Evolutionary conservation across 2,888 invertebrate species (phyloP), one percentile per base, ranked within the genome.

Genomic region (Melangyna quadrimaculata): DNA sequence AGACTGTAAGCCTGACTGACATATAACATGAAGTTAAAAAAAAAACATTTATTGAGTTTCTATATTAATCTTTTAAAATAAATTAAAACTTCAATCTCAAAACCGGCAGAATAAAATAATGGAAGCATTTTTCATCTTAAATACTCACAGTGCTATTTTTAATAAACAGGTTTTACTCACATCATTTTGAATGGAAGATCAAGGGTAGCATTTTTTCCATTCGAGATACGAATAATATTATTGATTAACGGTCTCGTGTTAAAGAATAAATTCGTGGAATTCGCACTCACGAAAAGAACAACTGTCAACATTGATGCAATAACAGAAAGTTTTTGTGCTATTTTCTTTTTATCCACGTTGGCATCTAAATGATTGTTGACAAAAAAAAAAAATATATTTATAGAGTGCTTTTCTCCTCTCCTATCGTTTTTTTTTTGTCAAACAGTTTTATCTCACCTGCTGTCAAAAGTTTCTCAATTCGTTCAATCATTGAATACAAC

Each of bases 141-240:
- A n/a, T n/a, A n/a, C n/a, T n/a, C n/a, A n/a, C n/a, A n/a, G n/a
- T n/a, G n/a, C n/a, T n/a, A n/a, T n/a, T n/a, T n/a, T n/a, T n/a
- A n/a, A n/a, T n/a, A n/a, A n/a, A n/a, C n/a, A n/a, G n/a, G n/a
- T n/a, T 43, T 3, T 32, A 90, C 91, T 90, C 86, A 92, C 91
- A 88, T 77, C 69, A 90, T 88, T 37, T 89, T 90, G 40, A 91
- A 92, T 10, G 91, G 91, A 55, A 91, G 65, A 6, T 88, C 88
- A 14, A 89, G 59, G 2, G 87, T 78, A 0, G 88, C 77, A 0
- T 90, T 89, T 51, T 88, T 51, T 3, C 88, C 87, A 1, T 74
- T 65, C 40, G 86, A 74, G 51, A 88, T 84, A 7, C 88, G 89
- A 37, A 89, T 88, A 1, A 88, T 24, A 35, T 89, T 89, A 73